A percentile compares a stretch with the other conserved stretches of the same genome.
phyloP scores from a whole-genome alignment of 1,140 invertebrate genomes.

The Neodiprion fabricii region DNA sequence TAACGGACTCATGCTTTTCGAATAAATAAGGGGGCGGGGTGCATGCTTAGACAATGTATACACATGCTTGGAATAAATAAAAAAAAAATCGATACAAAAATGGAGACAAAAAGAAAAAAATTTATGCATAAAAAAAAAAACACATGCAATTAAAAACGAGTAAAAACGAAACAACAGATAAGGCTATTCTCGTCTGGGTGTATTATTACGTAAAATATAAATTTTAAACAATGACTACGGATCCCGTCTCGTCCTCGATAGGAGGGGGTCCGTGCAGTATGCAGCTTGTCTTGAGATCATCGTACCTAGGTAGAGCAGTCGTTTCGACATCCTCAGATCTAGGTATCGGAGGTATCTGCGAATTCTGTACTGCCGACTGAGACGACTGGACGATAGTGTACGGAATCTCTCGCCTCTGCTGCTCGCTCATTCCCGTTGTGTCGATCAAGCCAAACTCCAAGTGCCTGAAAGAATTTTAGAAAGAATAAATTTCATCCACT shows the following conservation, averaged over 20 bases:
- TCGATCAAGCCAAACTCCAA: constrained; percentile 90
- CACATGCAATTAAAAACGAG: constrained; percentile 41
- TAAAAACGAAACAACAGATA: constrained; percentile 19
- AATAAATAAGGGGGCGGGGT: constrained; percentile 46
- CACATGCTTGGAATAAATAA: constrained; percentile 53
- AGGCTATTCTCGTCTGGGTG: constrained; percentile 19
- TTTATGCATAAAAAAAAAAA: constrained; percentile 31
- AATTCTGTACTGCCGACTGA: constrained; percentile 48
- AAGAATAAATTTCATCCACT: neutral
- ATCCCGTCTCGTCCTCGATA: constrained; percentile 61
- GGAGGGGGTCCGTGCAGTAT: constrained; percentile 56
- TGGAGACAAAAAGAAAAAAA: constrained; percentile 29
- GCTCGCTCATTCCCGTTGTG: constrained; percentile 86
- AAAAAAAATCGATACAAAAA: constrained; percentile 29
- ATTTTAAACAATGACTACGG: constrained; percentile 61
- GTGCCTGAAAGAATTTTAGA: constrained; percentile 63
- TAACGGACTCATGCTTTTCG: constrained; percentile 51
- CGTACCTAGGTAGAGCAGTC: constrained; percentile 58
- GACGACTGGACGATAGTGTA: constrained; percentile 83
- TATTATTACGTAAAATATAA: constrained; percentile 20
- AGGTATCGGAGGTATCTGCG: constrained; percentile 39
- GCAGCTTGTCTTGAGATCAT: constrained; percentile 61
- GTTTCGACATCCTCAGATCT: constrained; percentile 50
- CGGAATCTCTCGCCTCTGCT: constrained; percentile 88
- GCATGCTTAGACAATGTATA: constrained; percentile 55